Conservation (phyloP, 1,140 invertebrate genomes). For the Drosophila bocqueti region DNA sequence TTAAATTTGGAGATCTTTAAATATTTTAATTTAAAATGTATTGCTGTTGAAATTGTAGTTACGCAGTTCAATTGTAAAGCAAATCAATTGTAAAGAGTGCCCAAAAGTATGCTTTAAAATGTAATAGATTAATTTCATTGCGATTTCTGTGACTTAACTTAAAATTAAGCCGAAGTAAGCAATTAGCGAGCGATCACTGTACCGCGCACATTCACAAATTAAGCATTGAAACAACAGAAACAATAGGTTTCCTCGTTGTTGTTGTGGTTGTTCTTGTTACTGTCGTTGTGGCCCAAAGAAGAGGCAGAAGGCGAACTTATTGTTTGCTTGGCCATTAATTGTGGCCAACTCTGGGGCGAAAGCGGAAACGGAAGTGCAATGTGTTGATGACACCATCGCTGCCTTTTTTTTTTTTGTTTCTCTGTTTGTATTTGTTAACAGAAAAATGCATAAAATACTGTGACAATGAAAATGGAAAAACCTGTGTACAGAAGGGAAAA, state of each 20-base stretch:
- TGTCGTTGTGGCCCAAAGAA: slow-evolving; percentile 19
- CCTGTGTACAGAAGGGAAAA: background rate
- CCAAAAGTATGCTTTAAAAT: background rate
- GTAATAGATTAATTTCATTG: background rate
- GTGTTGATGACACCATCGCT: slow-evolving; percentile 65
- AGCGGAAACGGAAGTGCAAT: slow-evolving; percentile 74
- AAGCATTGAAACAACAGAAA: slow-evolving; percentile 34
- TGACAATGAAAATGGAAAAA: slow-evolving; percentile 8
- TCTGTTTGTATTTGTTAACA: slow-evolving; percentile 19
- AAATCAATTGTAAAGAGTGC: background rate
- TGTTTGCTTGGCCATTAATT: slow-evolving; percentile 59
- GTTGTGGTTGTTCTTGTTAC: slow-evolving; percentile 3
- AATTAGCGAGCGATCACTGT: slow-evolving; percentile 20
- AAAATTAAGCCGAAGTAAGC: background rate
- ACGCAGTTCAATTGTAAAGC: too few relatives aligned
- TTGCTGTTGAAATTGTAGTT: background rate
- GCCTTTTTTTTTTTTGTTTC: slow-evolving; percentile 17
- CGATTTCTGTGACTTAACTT: background rate
- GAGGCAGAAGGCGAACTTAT: slow-evolving; percentile 47
- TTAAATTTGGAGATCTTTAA: rapidly evolving
- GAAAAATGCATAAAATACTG: slow-evolving; percentile 12
- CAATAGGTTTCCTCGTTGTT: slow-evolving; percentile 11
- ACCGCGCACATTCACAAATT: slow-evolving; percentile 25
- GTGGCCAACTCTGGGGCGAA: slow-evolving; percentile 35
- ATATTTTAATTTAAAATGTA: background rate